These are phyloP conservation scores for Gadopsis marmoratus DNA, from an alignment of 2,797 vertebrate genomes.

Conservation along the genomic window DNA sequence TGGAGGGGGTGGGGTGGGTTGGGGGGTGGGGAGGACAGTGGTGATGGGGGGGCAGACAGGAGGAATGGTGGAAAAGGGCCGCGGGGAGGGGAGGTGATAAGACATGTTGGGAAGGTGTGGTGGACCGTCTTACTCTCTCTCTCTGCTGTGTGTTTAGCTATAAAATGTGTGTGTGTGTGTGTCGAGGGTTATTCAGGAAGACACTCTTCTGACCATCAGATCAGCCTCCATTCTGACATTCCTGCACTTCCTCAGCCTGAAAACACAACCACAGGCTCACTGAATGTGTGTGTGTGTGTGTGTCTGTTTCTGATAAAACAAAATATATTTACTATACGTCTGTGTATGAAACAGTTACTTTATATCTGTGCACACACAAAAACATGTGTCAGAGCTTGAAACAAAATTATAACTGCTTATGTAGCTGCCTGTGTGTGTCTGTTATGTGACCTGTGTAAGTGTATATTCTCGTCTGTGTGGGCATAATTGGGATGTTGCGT, in stretches of 20 bases:
- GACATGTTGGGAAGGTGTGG: slow-evolving; percentile 71
- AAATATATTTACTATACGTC: slow-evolving; percentile 20
- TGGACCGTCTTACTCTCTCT: slow-evolving; percentile 51
- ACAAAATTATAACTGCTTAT: slow-evolving; percentile 64
- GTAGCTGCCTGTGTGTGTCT: slow-evolving; percentile 47
- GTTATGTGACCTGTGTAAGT: slow-evolving; percentile 69
- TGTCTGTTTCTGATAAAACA: slow-evolving; percentile 16
- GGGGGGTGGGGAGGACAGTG: slow-evolving; percentile 52
- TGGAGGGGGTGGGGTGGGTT: slow-evolving; percentile 56
- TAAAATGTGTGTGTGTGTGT: slow-evolving; percentile 41
- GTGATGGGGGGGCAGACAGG: slow-evolving; percentile 39
- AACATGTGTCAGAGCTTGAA: slow-evolving; percentile 53
- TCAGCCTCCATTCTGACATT: slow-evolving; percentile 82
- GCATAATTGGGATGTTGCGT: slow-evolving; percentile 80
- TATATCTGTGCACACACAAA: slow-evolving; percentile 27
- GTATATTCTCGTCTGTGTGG: slow-evolving; percentile 71
- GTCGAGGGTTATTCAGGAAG: slow-evolving; percentile 73
- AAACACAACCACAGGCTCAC: slow-evolving; percentile 69
- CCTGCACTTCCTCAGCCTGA: slow-evolving; percentile 75
- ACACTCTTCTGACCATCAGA: slow-evolving; percentile 81
- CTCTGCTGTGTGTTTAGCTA: slow-evolving; percentile 66
- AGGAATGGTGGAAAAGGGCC: slow-evolving; percentile 58
- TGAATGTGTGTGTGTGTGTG: slow-evolving; percentile 22
- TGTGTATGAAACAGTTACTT: slow-evolving; percentile 32
- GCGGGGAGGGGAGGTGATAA: slow-evolving; percentile 56